Conservation (phyloP, 2,797 vertebrate species). For the Margarornis squamiger region DNA sequence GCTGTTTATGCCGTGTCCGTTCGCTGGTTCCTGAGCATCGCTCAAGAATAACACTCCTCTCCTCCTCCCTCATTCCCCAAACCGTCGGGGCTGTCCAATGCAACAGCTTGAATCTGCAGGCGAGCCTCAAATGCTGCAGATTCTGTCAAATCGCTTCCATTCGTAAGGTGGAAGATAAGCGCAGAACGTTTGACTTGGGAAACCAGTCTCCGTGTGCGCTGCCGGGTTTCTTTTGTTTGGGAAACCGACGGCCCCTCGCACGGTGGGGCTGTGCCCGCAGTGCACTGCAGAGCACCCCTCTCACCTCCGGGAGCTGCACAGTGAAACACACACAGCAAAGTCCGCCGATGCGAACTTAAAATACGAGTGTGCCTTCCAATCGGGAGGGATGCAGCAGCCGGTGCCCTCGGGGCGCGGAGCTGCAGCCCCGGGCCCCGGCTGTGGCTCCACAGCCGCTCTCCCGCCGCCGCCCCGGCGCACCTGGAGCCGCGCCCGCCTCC, state of each 20-base stretch:
- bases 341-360: neutral
- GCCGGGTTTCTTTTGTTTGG: neutral
- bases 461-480: neutral
- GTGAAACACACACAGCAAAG: neutral
- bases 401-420: fast-evolving
- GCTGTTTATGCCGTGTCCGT: fast-evolving
- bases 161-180: neutral
- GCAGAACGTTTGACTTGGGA: neutral
- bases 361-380: fast-evolving
- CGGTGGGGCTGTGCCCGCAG: fast-evolving
- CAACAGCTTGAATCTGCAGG: neutral
- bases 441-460: neutral
- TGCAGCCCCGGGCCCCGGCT: too few species aligned
- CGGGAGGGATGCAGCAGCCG: neutral
- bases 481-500: neutral
- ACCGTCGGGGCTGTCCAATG: neutral
- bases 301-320: neutral
- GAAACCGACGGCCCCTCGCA: neutral
- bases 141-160: neutral
- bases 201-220: neutral
- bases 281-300: neutral
- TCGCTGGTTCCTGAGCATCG: neutral
- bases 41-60: neutral
- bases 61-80: neutral
- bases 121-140: neutral